Base-by-base conservation (phyloP, 2,888 invertebrate genomes). In the Pocota personata region DNA sequence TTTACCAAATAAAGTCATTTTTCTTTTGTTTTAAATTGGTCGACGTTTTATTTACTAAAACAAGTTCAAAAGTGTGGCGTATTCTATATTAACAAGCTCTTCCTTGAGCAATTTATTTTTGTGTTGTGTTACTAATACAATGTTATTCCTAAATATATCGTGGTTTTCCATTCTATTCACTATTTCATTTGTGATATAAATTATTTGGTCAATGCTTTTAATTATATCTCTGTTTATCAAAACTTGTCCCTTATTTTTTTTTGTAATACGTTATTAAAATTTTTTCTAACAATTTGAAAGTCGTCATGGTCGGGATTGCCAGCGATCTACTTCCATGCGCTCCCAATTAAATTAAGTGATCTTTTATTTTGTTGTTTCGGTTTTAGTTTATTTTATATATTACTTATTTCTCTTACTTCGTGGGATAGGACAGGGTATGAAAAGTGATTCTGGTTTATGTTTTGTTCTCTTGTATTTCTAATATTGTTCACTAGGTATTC, bases 221-320 rank as follows among this genome's bases (percentile, higher is more conserved):
- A 66, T 66, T n/a, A 50, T 16, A 32, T 48, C 14, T 48, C 52
- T 52, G 50, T 67, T 67, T 35, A 67, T 67, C 12, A 52, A 3
- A 2, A 52, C 67, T 3, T 67, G 35, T 27, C 52, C 21, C 8
- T 52, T 67, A 10, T 37, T 67, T 14, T 67, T 67, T 32, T 37
- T 21, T 32, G n/a, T n/a, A 62, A n/a, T 43, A 52, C 27, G 27
- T 48, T 48, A 30, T 57, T 57, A 19, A 57, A 32, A 35, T 57
- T 57, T 2, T 27, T 30, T 14, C 14, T 55, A 55, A 58, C n/a
- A n/a, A 37, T 58, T 35, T 19, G 12, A 0, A 37, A 37, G 21
- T 58, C 24, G 7, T 58, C 37, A 10, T 58, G 58, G 8, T 58
- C 58, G 10, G 58, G 58, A 10, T 16, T 62, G 6, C 62, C 62